These are phyloP conservation scores for Erithacus rubecula DNA, from an alignment of 2,797 vertebrate species.

Conservation along the genomic window DNA sequence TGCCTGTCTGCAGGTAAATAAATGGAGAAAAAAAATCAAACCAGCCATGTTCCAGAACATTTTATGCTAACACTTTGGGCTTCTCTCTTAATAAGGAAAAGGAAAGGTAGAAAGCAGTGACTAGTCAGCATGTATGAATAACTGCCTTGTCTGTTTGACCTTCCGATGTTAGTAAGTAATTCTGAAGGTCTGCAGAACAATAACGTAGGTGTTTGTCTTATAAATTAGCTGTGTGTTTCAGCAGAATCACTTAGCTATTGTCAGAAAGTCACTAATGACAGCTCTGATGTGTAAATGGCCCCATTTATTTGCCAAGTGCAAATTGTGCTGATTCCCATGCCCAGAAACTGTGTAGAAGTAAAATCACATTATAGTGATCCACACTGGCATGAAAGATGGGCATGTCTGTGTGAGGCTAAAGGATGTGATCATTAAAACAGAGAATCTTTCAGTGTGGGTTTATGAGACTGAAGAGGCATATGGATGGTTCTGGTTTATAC, in stretches of 20 bases:
- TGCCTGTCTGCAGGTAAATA: neutral
- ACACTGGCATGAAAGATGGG: neutral
- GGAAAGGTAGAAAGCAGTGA: neutral
- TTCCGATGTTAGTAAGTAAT: neutral
- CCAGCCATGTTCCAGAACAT: neutral
- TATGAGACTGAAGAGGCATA: neutral
- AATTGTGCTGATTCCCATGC: neutral
- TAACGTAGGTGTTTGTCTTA: neutral
- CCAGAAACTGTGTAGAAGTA: neutral
- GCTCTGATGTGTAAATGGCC: neutral
- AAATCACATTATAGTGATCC: neutral
- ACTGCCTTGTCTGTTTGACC: neutral
- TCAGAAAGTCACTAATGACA: neutral
- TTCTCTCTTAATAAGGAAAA: neutral
- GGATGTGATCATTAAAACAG: neutral
- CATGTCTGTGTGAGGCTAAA: neutral
- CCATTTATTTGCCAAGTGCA: constrained; percentile 10
- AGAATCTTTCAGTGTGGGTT: neutral
- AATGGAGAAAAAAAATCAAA: neutral
- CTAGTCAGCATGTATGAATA: neutral
- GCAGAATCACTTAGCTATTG: neutral
- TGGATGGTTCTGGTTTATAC: neutral
- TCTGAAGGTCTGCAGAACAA: neutral
- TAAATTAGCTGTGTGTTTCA: neutral
- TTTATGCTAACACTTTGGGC: neutral